A percentile compares a stretch with the other conserved stretches of the same genome.
These are phyloP conservation scores for Silurus meridionalis DNA, from an alignment of 2,113 vertebrate genomes.

Conservation along the genomic window DNA sequence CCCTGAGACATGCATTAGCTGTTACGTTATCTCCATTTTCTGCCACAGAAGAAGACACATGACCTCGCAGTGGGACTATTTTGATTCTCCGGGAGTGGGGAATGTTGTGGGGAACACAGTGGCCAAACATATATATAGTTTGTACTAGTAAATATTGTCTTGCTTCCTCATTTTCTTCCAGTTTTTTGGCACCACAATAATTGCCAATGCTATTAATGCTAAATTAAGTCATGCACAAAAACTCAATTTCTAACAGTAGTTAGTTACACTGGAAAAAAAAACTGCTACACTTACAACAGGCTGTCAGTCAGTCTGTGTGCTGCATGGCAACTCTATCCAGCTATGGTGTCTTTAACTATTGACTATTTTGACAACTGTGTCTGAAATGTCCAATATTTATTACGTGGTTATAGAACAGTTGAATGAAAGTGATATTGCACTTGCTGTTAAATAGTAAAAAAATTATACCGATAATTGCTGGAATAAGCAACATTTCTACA, in stretches of 20 bases:
- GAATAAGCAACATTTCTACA: neutral
- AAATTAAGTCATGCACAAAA: neutral
- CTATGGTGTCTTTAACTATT: neutral
- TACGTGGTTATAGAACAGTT: neutral
- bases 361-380: neutral
- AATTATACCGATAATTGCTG: neutral
- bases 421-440: neutral
- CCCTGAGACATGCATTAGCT: neutral
- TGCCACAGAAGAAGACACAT: neutral
- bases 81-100: neutral
- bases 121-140: neutral
- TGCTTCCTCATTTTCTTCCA: too few relatives aligned
- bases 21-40: neutral
- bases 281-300: neutral
- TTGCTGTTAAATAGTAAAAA: neutral
- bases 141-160: neutral
- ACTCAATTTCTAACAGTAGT: neutral
- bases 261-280: neutral
- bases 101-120: neutral
- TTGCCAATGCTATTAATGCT: neutral
- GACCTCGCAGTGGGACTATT: neutral
- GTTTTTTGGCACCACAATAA: neutral
- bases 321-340: neutral
- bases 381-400: neutral
- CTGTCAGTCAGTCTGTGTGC: neutral